Evolutionary conservation across 2,888 invertebrate genomes (phyloP).

Genomic region (Agrochola macilenta): DNA sequence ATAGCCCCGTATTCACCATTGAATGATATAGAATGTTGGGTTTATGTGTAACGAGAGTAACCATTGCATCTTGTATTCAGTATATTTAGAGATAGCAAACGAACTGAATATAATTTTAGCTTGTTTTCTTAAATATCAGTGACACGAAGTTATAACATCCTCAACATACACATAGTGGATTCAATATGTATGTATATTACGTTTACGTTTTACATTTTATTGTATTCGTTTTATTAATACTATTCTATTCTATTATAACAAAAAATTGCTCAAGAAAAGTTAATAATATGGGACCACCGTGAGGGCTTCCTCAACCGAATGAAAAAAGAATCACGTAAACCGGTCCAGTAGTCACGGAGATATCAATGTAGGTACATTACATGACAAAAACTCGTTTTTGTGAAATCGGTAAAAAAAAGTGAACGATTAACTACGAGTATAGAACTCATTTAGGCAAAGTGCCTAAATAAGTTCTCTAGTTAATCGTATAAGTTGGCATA

Average conservation of each 20-base stretch:
- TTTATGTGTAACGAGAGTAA: constrained; percentile 16
- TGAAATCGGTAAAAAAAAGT: not conserved
- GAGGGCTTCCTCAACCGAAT: not conserved
- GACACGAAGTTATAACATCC: not conserved
- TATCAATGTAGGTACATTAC: no score
- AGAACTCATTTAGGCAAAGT: no score
- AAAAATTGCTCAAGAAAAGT: not conserved
- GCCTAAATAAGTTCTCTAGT: not conserved
- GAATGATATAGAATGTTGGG: constrained; percentile 23
- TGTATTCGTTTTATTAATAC: no score
- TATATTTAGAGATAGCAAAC: not conserved
- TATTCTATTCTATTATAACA: no score
- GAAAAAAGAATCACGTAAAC: not conserved
- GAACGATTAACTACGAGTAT: not conserved
- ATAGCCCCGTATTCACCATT: not conserved
- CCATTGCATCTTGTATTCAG: constrained; percentile 35
- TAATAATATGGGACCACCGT: not conserved
- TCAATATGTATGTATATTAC: no score
- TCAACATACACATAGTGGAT: not conserved
- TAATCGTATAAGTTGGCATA: not conserved
- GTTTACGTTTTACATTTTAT: no score
- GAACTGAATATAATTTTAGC: not conserved
- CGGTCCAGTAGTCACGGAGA: not conserved
- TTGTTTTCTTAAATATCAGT: not conserved
- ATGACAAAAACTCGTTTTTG: not conserved